phyloP scores from a whole-genome alignment of 2,113 vertebrate genomes.

The Lontra canadensis region DNA sequence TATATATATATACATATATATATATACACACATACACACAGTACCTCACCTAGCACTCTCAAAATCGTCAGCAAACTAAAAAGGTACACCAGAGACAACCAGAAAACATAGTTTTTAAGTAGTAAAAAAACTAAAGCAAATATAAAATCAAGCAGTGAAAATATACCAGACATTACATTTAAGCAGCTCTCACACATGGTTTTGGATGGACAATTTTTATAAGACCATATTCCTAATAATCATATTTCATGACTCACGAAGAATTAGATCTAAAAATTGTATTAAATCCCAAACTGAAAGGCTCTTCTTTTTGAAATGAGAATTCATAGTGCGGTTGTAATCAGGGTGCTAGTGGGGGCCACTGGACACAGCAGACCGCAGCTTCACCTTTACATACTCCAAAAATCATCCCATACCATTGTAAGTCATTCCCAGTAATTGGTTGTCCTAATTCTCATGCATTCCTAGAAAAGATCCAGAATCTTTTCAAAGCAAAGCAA shows the following conservation, averaged over 20 bases:
- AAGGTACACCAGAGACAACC: background rate
- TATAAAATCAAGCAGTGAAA: conserved; percentile 53
- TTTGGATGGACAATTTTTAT: conserved; percentile 63
- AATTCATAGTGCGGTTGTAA: background rate
- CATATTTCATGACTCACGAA: conserved; percentile 57
- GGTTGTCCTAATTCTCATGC: background rate
- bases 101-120: conserved; percentile 44
- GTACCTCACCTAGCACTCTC: background rate
- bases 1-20: background rate
- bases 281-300: conserved; percentile 40
- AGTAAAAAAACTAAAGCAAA: conserved; percentile 58
- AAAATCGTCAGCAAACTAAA: conserved; percentile 37
- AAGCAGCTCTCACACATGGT: conserved; percentile 41
- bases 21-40: background rate
- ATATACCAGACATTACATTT: conserved; percentile 40
- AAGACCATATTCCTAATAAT: conserved; percentile 47
- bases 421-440: conserved; percentile 25
- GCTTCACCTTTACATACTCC: conserved; percentile 18
- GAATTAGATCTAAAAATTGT: conserved; percentile 50
- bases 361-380: background rate
- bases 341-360: background rate
- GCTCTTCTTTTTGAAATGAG: conserved; percentile 19
- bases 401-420: background rate
- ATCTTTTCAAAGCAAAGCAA: conserved; percentile 29
- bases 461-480: conserved; percentile 51